Conservation (phyloP, 2,888 invertebrate genomes). For the Ichneumon xanthorius region DNA sequence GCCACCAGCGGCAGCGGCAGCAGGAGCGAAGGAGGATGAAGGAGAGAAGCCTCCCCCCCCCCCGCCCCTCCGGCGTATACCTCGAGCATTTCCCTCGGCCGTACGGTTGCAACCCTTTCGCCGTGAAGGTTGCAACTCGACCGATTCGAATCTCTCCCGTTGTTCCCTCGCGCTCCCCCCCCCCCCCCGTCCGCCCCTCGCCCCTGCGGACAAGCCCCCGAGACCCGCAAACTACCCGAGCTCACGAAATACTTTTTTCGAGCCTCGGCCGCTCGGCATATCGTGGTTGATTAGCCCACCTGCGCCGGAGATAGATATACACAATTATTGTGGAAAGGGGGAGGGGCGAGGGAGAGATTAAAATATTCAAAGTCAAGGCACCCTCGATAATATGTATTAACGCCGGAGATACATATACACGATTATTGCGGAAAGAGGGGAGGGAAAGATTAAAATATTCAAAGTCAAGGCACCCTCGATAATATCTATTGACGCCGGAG, state of each 20-base stretch:
- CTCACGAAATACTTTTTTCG: conserved; percentile 69
- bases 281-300: conserved; percentile 15
- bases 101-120: conserved; percentile 52
- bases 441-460: not conserved
- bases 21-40: conserved; percentile 7
- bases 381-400: not conserved
- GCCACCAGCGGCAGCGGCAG: conserved; percentile 37
- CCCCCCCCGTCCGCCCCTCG: too few relatives aligned
- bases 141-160: conserved; percentile 75
- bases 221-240: conserved; percentile 68
- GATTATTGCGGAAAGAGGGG: not conserved
- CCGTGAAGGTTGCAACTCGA: conserved; percentile 61
- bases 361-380: conserved; percentile 9
- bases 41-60: conserved; percentile 61
- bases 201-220: conserved; percentile 56
- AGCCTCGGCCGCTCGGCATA: not conserved
- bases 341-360: not conserved
- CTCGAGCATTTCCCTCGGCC: conserved; percentile 15
- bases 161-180: conserved; percentile 46
- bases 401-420: not conserved
- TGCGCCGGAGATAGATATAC: not conserved
- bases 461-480: too few relatives aligned
- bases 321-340: not conserved
- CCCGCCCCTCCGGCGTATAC: not conserved
- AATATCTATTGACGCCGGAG: too few relatives aligned